Evolutionary conservation across 2,797 vertebrate genomes (phyloP).

Genomic region (Hemitrygon akajei): DNA sequence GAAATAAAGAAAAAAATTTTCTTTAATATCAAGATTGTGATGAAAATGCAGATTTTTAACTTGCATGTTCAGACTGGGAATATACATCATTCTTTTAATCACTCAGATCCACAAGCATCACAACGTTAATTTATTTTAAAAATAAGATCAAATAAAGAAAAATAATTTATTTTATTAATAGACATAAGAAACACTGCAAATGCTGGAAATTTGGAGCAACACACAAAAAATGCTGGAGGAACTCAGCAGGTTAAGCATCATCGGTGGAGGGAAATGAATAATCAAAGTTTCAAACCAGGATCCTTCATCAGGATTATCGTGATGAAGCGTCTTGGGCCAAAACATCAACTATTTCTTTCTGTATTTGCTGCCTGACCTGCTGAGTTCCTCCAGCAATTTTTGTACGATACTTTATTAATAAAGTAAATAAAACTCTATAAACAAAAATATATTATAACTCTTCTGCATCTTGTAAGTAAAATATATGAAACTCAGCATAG

Average conservation of each 20-base stretch:
- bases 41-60: not conserved
- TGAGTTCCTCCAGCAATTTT: no score
- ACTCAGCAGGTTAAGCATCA: no score
- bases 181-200: not conserved
- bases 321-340: no score
- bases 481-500: not conserved
- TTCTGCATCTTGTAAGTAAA: not conserved
- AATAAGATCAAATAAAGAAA: not conserved
- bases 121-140: not conserved
- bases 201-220: no score
- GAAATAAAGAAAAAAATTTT: not conserved
- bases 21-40: no score
- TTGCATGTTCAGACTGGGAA: not conserved
- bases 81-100: not conserved
- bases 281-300: no score
- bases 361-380: no score
- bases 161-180: not conserved
- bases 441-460: not conserved
- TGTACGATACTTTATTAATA: no score
- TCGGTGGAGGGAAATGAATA: no score
- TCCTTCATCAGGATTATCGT: no score
- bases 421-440: not conserved
- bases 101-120: not conserved
- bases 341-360: no score
- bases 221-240: no score